These are phyloP conservation scores for Pentalonia nigronervosa DNA, from an alignment of 1,140 invertebrate species.

Conservation along the genomic window DNA sequence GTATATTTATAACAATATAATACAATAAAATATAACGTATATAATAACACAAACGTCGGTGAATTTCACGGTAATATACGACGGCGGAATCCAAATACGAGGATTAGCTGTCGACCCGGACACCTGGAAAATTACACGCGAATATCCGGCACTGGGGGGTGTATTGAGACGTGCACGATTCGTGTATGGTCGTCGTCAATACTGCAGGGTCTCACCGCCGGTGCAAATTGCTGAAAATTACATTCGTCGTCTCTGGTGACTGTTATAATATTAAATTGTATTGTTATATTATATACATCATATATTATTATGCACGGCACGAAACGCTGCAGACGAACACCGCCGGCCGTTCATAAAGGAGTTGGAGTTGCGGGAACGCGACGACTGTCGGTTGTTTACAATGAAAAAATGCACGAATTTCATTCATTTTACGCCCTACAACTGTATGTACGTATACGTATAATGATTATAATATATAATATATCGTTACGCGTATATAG, in stretches of 20 bases:
- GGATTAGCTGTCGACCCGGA: conserved; percentile 43
- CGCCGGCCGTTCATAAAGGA: neutral
- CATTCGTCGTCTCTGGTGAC: neutral
- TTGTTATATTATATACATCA: neutral
- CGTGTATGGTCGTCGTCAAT: conserved; percentile 15
- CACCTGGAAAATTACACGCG: conserved; percentile 45
- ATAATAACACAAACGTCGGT: neutral
- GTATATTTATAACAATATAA: conserved; percentile 10
- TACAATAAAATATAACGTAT: conserved; percentile 7
- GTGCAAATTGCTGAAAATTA: conserved; percentile 46
- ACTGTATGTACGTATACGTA: no score
- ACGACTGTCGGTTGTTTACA: neutral
- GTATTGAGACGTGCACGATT: conserved; percentile 44
- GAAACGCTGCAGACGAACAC: neutral
- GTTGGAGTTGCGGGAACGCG: neutral
- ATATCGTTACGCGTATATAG: neutral
- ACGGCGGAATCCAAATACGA: conserved; percentile 47
- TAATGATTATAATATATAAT: neutral
- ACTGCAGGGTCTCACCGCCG: no score
- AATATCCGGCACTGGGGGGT: conserved; percentile 12
- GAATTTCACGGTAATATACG: conserved; percentile 56
- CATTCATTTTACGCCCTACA: neutral
- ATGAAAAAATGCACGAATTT: conserved; percentile 3
- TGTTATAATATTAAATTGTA: neutral
- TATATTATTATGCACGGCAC: neutral